Percentiles rank a stretch among this genome's conserved stretches.
These are phyloP conservation scores for Drosophila melanogaster DNA, from an alignment of 1,140 invertebrate genomes.

Conservation along the genomic window Release_6_plus_ISO1_MT NT_037436.4:14004501-14005000, in stretches of 20 bases:
- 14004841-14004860: constrained; percentile 27
- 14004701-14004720: not conserved
- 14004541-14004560: not conserved
- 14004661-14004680: constrained; percentile 35
- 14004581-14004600: not conserved
- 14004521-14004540: constrained; percentile 9
- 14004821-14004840: constrained; percentile 36
- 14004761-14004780: constrained; percentile 48
- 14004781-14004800: constrained; percentile 39
- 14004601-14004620: constrained; percentile 10
- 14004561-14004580: not conserved
- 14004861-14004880: not conserved
- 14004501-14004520: constrained; percentile 4
- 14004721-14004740: constrained; percentile 27
- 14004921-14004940: constrained; percentile 44
- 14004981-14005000: not conserved
- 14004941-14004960: constrained; percentile 25
- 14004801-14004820: constrained; percentile 44
- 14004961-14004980: constrained; percentile 13
- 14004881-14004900: constrained; percentile 10
- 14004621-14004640: constrained; percentile 22
- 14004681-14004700: constrained; percentile 37
- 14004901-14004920: constrained; percentile 41
- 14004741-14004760: constrained; percentile 46
- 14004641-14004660: constrained; percentile 76